Conservation (phyloP, 2,113 vertebrate species). For the Nesoenas mayeri region DNA sequence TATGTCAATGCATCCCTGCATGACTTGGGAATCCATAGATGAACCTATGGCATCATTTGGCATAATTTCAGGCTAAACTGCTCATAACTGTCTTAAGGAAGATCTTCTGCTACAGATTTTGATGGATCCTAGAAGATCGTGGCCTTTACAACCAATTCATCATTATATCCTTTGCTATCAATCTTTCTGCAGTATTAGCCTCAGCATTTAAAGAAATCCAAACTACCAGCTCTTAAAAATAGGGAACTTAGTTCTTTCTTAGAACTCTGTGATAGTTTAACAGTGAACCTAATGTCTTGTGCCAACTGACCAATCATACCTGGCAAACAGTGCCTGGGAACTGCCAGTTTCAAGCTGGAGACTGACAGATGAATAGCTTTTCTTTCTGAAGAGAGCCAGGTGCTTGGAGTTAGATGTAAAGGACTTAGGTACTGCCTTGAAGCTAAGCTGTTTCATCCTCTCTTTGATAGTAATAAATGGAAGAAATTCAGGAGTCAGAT, state of each 20-base stretch:
- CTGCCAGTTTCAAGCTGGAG: background rate
- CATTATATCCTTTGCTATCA: background rate
- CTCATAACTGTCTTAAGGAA: background rate
- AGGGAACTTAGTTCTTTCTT: background rate
- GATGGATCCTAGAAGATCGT: background rate
- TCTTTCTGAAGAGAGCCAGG: conserved; percentile 20
- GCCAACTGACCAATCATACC: background rate
- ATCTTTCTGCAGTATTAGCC: background rate
- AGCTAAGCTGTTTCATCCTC: conserved; percentile 27
- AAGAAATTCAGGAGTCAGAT: conserved; percentile 25
- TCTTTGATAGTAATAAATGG: conserved; percentile 32
- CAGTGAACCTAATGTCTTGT: background rate
- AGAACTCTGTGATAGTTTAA: background rate
- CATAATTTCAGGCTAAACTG: background rate
- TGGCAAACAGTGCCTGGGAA: background rate
- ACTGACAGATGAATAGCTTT: conserved; percentile 4
- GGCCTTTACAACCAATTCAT: background rate
- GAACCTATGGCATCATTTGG: background rate
- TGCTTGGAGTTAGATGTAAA: conserved; percentile 36
- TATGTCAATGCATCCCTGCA: background rate
- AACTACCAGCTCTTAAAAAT: background rate
- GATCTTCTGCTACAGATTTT: background rate
- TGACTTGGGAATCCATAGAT: background rate
- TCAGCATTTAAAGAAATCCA: background rate
- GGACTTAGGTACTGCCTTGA: conserved; percentile 12